A percentile compares a stretch with the other conserved stretches of the same genome.
Evolutionary conservation across 2,888 invertebrate species (phyloP).

Genomic region (Ashinkailepas kermadecensis): DNA sequence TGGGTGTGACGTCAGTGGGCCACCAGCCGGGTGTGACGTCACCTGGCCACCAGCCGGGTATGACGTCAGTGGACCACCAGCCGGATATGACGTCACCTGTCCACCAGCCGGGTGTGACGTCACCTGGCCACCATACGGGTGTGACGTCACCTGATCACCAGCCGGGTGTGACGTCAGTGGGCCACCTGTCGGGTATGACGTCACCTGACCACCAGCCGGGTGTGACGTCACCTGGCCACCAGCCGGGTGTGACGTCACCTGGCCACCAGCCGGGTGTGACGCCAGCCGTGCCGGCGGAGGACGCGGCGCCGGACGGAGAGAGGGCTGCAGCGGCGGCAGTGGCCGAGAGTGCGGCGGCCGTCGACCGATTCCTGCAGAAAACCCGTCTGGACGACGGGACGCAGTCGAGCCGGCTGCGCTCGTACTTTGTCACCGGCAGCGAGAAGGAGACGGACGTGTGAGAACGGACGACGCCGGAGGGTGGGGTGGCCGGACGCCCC

Average conservation of each 20-base stretch:
- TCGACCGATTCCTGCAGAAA: neutral
- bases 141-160: constrained; percentile 5
- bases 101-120: constrained; percentile 13
- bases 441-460: neutral
- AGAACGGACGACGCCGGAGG: constrained; percentile 32
- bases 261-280: constrained; percentile 24
- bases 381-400: neutral
- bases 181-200: neutral
- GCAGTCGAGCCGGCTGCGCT: constrained; percentile 25
- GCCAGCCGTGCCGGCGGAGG: constrained; percentile 24
- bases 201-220: constrained; percentile 27
- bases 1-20: neutral
- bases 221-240: no score
- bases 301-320: constrained; percentile 29
- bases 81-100: neutral
- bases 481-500: no score
- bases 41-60: neutral
- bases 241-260: constrained; percentile 1
- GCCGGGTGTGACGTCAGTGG: constrained; percentile 26
- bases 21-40: neutral
- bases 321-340: no score
- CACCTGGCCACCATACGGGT: constrained; percentile 1
- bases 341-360: neutral
- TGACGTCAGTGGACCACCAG: neutral
- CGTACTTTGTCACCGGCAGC: constrained; percentile 30